A percentile compares a stretch with the other conserved stretches of the same genome.
phyloP scores from a whole-genome alignment of 2,797 vertebrate genomes.

The Emydoidea blandingii region DNA sequence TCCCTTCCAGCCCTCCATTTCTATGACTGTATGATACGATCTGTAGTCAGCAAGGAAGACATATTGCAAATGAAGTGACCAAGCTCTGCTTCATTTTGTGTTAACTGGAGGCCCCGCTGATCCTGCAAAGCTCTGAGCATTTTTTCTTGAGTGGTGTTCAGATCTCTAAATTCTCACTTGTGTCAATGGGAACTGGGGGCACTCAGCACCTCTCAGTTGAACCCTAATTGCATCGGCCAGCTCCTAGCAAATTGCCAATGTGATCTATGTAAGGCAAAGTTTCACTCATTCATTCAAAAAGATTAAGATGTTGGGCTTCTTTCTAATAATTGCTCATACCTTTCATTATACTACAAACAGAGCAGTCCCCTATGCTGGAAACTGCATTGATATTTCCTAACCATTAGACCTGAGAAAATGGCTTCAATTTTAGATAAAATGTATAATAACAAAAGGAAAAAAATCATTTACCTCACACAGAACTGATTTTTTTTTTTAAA shows the following conservation, averaged over 20 bases:
- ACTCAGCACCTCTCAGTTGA: neutral
- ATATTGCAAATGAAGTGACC: neutral
- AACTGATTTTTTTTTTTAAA: neutral
- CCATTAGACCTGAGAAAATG: neutral
- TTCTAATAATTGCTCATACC: neutral
- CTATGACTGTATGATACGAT: neutral
- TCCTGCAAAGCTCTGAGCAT: neutral
- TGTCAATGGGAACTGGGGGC: neutral
- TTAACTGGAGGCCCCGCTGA: rapidly evolving
- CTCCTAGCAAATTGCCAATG: neutral
- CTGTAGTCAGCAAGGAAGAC: neutral
- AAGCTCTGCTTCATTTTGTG: neutral
- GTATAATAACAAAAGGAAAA: neutral
- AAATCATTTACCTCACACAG: neutral
- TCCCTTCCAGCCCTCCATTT: neutral
- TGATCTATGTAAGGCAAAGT: neutral
- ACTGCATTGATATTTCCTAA: neutral
- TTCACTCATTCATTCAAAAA: neutral
- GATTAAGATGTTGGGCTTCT: neutral
- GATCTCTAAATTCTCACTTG: rapidly evolving
- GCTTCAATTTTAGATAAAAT: neutral
- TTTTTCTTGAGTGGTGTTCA: neutral
- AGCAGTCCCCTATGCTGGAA: neutral
- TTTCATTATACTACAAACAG: neutral
- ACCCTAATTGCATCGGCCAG: neutral